Conservation (phyloP, 2,888 invertebrate species). For the Caenorhabditis angaria region DNA sequence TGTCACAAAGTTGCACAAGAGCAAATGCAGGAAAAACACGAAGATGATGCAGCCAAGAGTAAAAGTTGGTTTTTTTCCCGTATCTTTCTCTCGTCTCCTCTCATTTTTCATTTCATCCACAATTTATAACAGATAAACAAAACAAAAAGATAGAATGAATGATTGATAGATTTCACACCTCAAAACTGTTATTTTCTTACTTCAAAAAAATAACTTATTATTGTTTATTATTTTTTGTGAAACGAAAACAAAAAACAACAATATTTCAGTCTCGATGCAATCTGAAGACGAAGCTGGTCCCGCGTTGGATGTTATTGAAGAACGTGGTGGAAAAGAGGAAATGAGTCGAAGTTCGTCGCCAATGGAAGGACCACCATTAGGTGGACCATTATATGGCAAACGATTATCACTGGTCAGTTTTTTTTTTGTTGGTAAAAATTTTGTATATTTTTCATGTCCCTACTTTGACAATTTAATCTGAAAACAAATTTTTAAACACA, state of each 20-base stretch:
- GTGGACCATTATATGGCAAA: constrained; percentile 58
- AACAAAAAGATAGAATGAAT: not conserved
- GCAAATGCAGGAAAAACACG: constrained; percentile 68
- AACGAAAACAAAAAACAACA: not conserved
- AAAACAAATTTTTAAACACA: no score
- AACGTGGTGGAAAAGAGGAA: constrained; percentile 40
- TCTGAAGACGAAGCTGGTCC: constrained; percentile 51
- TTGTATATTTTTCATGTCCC: no score
- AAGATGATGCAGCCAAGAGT: constrained; percentile 57
- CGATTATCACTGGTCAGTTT: constrained; percentile 53
- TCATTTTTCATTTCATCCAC: not conserved
- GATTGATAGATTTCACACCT: constrained; percentile 11
- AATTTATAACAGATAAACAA: not conserved
- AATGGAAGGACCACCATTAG: constrained; percentile 52
- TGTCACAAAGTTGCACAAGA: constrained; percentile 83
- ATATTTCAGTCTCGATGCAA: constrained; percentile 46
- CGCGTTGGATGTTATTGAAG: constrained; percentile 53
- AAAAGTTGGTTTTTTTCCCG: constrained; percentile 33
- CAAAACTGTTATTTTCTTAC: not conserved
- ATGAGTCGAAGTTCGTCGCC: constrained; percentile 51
- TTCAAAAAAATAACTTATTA: not conserved
- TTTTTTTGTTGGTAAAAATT: no score
- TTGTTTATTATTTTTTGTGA: not conserved
- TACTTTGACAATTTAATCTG: no score
- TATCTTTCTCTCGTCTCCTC: not conserved